A percentile compares a stretch with the other conserved stretches of the same genome.
Conservation (phyloP, 2,888 invertebrate genomes). For the Drosophila nr. perissopoda region DNA sequence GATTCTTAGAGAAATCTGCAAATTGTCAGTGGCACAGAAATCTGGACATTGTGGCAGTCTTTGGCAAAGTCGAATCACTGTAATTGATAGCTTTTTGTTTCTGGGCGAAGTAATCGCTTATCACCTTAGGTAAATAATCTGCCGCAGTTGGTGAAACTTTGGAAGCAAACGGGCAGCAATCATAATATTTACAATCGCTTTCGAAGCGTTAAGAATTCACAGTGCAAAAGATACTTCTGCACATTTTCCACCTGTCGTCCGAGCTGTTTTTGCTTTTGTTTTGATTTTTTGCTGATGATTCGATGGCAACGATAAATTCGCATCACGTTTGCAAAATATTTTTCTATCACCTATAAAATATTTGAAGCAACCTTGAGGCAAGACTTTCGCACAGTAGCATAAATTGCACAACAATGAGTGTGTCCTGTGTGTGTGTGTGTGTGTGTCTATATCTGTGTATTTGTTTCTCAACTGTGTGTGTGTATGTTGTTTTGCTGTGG, state of each 20-base stretch:
- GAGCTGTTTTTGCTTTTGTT: conserved; percentile 6
- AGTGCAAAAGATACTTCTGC: conserved; percentile 22
- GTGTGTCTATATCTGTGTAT: conserved; percentile 9
- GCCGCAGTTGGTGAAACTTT: not conserved
- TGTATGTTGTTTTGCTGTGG: conserved; percentile 10
- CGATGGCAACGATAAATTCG: conserved; percentile 80
- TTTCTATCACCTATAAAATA: conserved; percentile 80
- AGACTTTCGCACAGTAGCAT: conserved; percentile 35
- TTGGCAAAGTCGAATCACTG: not conserved
- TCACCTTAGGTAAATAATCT: not conserved
- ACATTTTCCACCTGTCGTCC: conserved; percentile 25
- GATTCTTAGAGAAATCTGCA: not conserved
- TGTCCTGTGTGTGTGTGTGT: conserved; percentile 21
- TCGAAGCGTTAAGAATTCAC: conserved; percentile 41
- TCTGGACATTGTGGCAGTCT: not conserved
- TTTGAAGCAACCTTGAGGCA: conserved; percentile 67
- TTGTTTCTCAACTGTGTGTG: not conserved
- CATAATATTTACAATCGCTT: conserved; percentile 58
- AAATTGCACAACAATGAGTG: conserved; percentile 41
- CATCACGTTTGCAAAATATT: conserved; percentile 84
- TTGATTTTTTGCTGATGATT: conserved; percentile 39
- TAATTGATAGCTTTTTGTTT: not conserved
- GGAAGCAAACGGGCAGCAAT: conserved; percentile 16
- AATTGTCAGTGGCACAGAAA: not conserved
- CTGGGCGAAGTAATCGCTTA: not conserved